Conservation (phyloP, 2,888 invertebrate species). For the Pycnomerus fuliginosus region DNA sequence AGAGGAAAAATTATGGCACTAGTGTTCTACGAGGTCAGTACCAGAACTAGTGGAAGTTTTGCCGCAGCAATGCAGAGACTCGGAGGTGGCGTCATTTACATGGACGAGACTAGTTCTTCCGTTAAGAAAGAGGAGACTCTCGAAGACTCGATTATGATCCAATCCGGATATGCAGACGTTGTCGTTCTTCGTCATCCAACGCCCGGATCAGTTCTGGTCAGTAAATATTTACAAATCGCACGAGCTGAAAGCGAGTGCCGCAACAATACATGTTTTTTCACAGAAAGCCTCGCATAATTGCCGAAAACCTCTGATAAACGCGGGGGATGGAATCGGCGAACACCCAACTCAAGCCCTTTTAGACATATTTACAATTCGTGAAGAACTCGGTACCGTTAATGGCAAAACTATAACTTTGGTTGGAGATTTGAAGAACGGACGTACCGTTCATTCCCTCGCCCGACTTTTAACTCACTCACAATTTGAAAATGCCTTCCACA, state of each 20-base stretch:
- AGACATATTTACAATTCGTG: conserved; percentile 96
- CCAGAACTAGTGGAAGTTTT: conserved; percentile 95
- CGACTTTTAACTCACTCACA: conserved; percentile 83
- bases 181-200: conserved; percentile 93
- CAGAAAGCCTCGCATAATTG: conserved; percentile 81
- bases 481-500: conserved; percentile 87
- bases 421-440: conserved; percentile 95
- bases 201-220: conserved; percentile 85
- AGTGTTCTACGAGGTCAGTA: conserved; percentile 97
- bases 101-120: conserved; percentile 89
- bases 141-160: conserved; percentile 81
- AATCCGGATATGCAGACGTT: conserved; percentile 93
- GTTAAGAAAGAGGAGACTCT: conserved; percentile 96
- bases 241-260: conserved; percentile 3
- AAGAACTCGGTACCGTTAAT: conserved; percentile 98
- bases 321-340: conserved; percentile 96
- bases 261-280: conserved; percentile 26
- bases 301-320: conserved; percentile 93
- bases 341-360: conserved; percentile 97
- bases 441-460: conserved; percentile 97
- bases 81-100: conserved; percentile 89
- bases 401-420: conserved; percentile 97
- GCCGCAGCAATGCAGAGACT: conserved; percentile 94
- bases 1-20: conserved; percentile 94
- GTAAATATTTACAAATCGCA: no score